Evolutionary conservation across 2,113 vertebrate genomes (phyloP), one percentile per base, ranked within the genome.

Genomic region (Mixornis gularis): DNA sequence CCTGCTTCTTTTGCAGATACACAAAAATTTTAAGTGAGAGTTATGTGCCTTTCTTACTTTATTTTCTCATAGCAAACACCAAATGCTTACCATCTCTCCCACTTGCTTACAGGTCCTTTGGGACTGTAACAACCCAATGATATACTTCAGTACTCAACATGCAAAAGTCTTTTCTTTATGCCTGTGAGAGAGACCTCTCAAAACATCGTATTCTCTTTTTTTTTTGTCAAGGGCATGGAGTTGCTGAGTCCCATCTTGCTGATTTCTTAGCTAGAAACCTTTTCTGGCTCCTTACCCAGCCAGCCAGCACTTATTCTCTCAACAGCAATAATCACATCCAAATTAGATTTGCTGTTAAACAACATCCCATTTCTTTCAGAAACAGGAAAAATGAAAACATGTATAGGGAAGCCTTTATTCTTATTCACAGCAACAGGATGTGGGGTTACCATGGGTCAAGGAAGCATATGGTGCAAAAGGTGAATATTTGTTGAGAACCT

Each of bases 251-350:
- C 32, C 38, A 83, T 80, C 72, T 78, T 78, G 27, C 53, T 84
- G 41, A 82, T 91, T 89, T 82, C 74, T 79, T 77, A 83, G 66
- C 70, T 85, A 89, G 87, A 94, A 89, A 94, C 51, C 46, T 92
- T 85, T 92, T 36, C 80, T 95, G 93, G 85, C 87, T 95, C 20
- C 26, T 15, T 73, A 79, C 46, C 26, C 81, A 87, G 59, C 22
- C 89, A 92, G 84, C 73, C 78, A 87, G 87, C 29, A 77, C 51
- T 95, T 95, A 92, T 82, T 95, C 93, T 95, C 95, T 95, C 93
- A 95, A 91, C 92, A 87, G 90, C 71, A 94, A 95, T 95, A 94
- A 95, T 95, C 95, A 95, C 92, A 73, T 94, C 85, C 87, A 92
- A 95, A 95, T 95, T 94, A 93, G 70, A 93, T 93, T 89, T 94